phyloP scores from a whole-genome alignment of 2,113 vertebrate genomes.

The Gambusia affinis region DNA sequence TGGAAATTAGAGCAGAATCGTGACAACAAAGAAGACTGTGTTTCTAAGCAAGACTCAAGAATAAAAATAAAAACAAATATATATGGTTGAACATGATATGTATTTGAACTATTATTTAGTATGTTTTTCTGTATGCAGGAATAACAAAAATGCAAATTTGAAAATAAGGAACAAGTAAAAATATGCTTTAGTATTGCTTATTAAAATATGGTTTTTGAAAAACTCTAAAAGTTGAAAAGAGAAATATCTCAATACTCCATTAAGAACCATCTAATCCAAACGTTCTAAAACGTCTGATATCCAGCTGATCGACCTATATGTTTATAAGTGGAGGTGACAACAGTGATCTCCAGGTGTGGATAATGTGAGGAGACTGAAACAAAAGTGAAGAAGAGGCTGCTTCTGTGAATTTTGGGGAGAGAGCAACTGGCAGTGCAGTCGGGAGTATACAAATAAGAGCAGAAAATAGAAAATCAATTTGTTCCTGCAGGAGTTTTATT shows the following conservation, averaged over 20 bases:
- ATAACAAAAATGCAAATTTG: too few relatives aligned
- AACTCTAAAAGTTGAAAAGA: too few relatives aligned
- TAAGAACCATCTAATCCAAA: neutral
- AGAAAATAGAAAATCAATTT: slow-evolving; percentile 1
- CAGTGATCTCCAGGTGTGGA: neutral
- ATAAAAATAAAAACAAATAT: too few relatives aligned
- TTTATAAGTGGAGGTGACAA: neutral
- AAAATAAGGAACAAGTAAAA: too few relatives aligned
- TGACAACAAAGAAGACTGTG: neutral
- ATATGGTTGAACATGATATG: too few relatives aligned
- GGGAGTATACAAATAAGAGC: neutral
- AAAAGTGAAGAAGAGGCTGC: neutral
- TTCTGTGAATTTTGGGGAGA: neutral
- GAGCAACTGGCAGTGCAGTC: neutral
- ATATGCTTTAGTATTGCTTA: too few relatives aligned
- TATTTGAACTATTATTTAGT: too few relatives aligned
- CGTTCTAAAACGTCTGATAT: neutral
- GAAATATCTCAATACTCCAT: too few relatives aligned
- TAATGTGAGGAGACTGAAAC: neutral
- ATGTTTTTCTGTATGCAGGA: too few relatives aligned
- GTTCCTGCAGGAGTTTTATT: neutral
- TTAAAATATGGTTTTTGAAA: too few relatives aligned
- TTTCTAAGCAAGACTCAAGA: neutral
- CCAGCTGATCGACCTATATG: neutral
- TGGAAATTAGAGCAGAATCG: neutral